Conservation (phyloP, 2,797 vertebrate genomes). For the Micropoecilia bifurca region DNA sequence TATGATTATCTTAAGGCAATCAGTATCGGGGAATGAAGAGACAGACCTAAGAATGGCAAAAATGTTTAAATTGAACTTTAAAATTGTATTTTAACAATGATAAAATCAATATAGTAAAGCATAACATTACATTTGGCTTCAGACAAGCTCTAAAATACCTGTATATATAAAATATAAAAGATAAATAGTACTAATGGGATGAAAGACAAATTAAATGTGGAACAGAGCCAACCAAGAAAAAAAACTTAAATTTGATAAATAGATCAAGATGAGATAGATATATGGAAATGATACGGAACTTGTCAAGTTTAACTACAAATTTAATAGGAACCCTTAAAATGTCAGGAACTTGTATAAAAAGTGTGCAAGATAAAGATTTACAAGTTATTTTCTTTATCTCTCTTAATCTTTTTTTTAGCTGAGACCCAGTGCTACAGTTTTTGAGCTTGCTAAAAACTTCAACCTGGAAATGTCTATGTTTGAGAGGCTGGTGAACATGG, state of each 20-base stretch:
- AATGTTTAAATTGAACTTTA: not conserved
- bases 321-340: not conserved
- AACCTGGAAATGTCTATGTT: slow-evolving; percentile 95
- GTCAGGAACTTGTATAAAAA: not conserved
- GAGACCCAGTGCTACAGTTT: slow-evolving; percentile 92
- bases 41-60: not conserved
- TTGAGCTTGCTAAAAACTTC: slow-evolving; percentile 93
- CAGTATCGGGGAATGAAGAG: not conserved
- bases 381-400: slow-evolving; percentile 38
- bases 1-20: not conserved
- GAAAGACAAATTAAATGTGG: not conserved
- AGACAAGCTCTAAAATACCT: not conserved
- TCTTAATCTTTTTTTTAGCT: slow-evolving; percentile 74
- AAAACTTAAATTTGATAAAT: not conserved
- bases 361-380: not conserved
- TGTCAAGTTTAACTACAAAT: not conserved
- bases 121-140: not conserved
- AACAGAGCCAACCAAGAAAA: not conserved
- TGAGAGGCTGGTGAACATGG: slow-evolving; percentile 90
- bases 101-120: not conserved
- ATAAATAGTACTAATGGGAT: not conserved
- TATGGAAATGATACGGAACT: not conserved
- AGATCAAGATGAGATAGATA: not conserved
- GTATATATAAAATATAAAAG: not conserved
- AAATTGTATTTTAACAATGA: not conserved